Evolutionary conservation across 2,888 invertebrate species (phyloP).

Genomic region (Spilarctia lutea): DNA sequence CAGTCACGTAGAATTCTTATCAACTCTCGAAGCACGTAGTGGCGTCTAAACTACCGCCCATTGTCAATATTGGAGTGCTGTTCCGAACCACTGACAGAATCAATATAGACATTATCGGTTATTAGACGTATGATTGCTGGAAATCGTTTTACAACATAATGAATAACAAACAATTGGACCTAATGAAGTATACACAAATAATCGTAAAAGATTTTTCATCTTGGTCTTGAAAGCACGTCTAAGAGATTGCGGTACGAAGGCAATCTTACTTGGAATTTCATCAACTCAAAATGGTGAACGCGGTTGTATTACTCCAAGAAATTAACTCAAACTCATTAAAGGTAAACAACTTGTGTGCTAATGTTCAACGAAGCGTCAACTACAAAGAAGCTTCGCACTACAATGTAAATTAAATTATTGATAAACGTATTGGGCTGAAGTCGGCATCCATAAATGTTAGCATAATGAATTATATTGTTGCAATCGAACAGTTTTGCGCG

Average conservation of each 20-base stretch:
- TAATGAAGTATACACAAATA: slow-evolving; percentile 38
- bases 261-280: slow-evolving; percentile 32
- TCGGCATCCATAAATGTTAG: slow-evolving; percentile 69
- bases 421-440: slow-evolving; percentile 65
- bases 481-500: slow-evolving; percentile 69
- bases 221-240: slow-evolving; percentile 8
- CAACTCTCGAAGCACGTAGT: slow-evolving; percentile 79
- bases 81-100: slow-evolving; percentile 79
- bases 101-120: slow-evolving; percentile 80
- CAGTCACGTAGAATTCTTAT: slow-evolving; percentile 82
- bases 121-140: slow-evolving; percentile 72
- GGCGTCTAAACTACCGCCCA: slow-evolving; percentile 85
- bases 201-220: slow-evolving; percentile 17
- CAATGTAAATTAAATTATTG: slow-evolving; percentile 65
- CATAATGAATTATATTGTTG: slow-evolving; percentile 63
- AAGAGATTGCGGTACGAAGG: slow-evolving; percentile 17
- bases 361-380: slow-evolving; percentile 36
- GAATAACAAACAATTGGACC: slow-evolving; percentile 62
- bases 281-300: slow-evolving; percentile 17
- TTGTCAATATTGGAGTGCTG: slow-evolving; percentile 84
- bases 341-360: slow-evolving; percentile 38
- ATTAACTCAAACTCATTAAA: slow-evolving; percentile 34
- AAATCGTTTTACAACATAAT: slow-evolving; percentile 71
- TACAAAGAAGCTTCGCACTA: slow-evolving; percentile 40
- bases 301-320: slow-evolving; percentile 29